Percentiles rank a stretch among this genome's conserved stretches.
Conservation (phyloP, 2,888 invertebrate species). For the Venusia cambrica region DNA sequence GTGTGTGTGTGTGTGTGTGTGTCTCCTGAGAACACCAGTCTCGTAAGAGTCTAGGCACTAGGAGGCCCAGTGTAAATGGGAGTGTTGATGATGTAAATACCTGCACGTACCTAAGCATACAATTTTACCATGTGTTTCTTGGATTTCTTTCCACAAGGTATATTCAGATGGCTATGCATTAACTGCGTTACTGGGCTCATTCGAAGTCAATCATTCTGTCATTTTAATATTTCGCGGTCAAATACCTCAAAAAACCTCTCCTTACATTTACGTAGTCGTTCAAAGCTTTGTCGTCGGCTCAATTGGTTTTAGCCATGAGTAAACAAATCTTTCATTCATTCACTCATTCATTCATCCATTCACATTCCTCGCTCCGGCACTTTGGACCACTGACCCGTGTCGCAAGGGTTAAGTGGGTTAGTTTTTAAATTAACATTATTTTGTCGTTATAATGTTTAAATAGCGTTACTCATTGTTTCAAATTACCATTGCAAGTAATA, state of each 20-base stretch:
- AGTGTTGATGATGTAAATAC: no score
- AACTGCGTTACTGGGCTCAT: no score
- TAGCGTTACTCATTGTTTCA: slow-evolving; percentile 18
- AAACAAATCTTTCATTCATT: slow-evolving; percentile 60
- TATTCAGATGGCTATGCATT: no score
- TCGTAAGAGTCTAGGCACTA: no score
- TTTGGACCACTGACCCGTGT: slow-evolving; percentile 36
- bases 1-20: no score
- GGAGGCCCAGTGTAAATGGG: no score
- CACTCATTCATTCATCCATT: slow-evolving; percentile 42
- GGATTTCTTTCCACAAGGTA: no score
- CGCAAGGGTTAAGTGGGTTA: slow-evolving; percentile 32
- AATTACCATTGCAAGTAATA: slow-evolving; percentile 16
- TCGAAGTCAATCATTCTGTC: no score
- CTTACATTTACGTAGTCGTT: slow-evolving; percentile 59
- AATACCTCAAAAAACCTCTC: slow-evolving; percentile 46
- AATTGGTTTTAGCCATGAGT: slow-evolving; percentile 46
- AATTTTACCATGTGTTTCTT: no score
- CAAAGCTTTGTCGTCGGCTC: slow-evolving; percentile 60
- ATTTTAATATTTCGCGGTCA: slow-evolving; percentile 20
- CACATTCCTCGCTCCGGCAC: slow-evolving; percentile 36
- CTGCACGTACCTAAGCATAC: no score
- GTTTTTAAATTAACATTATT: slow-evolving; percentile 42
- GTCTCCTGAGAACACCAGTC: no score
- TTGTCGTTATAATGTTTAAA: slow-evolving; percentile 23